These are phyloP conservation scores for Malurus leucopterus DNA, from an alignment of 2,797 vertebrate genomes.

Conservation along the genomic window DNA sequence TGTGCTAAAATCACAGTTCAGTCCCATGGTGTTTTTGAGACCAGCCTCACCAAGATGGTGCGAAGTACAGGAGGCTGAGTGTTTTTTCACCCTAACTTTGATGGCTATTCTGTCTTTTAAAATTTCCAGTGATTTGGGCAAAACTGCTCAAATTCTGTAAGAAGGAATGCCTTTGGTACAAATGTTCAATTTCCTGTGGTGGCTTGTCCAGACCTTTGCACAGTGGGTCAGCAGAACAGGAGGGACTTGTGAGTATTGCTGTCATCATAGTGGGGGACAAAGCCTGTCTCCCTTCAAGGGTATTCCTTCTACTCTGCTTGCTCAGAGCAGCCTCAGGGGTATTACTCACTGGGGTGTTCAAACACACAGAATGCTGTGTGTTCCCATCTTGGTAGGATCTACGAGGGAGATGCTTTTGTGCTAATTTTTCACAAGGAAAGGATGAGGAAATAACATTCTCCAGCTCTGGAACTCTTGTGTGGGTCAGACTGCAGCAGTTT, in stretches of 20 bases:
- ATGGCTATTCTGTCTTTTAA: neutral
- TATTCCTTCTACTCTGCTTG: accelerated
- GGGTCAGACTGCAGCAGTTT: neutral
- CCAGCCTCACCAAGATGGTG: neutral
- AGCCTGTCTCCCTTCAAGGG: neutral
- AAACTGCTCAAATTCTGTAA: neutral
- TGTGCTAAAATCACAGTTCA: neutral
- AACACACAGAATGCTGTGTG: neutral
- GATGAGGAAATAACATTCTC: neutral
- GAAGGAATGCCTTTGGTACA: neutral
- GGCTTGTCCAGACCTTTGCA: neutral
- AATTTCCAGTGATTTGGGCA: neutral
- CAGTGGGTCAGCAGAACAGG: accelerated
- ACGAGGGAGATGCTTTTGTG: neutral
- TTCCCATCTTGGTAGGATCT: neutral
- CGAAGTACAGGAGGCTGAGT: neutral
- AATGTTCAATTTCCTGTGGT: neutral
- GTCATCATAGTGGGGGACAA: accelerated
- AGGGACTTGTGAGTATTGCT: neutral
- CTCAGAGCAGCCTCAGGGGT: neutral
- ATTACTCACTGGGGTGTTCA: neutral
- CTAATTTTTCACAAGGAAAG: neutral
- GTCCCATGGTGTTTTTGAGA: neutral
- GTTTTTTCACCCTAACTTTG: neutral
- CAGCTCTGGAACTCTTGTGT: neutral